Evolutionary conservation across 2,797 vertebrate genomes (phyloP).

Genomic region (Lepidocolaptes lacrymiger): DNA sequence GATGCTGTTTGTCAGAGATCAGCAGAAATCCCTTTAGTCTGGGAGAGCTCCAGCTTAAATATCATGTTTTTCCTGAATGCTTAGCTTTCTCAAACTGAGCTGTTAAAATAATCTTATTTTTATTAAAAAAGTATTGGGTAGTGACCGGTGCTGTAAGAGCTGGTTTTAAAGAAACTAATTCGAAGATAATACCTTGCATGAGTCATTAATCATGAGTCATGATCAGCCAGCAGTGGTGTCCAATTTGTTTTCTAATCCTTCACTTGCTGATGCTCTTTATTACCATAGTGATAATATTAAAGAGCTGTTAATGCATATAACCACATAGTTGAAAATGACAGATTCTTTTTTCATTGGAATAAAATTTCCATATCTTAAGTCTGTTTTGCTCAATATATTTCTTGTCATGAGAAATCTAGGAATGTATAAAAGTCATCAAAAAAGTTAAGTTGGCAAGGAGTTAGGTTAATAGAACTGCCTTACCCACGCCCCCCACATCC

Average conservation of each 20-base stretch:
- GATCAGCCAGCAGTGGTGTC: constrained; percentile 45
- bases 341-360: neutral
- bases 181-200: constrained; percentile 18
- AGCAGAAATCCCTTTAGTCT: constrained; percentile 6
- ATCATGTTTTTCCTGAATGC: neutral
- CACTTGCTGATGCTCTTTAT: constrained; percentile 33
- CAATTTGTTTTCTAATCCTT: constrained; percentile 49
- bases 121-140: neutral
- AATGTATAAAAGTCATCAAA: neutral
- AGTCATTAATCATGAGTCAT: constrained; percentile 60
- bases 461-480: neutral
- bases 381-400: neutral
- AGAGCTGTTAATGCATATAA: constrained; percentile 28
- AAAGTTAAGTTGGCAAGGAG: neutral
- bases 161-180: constrained; percentile 24
- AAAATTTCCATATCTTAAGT: constrained; percentile 55
- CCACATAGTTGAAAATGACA: neutral
- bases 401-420: neutral
- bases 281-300: constrained; percentile 61
- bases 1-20: neutral
- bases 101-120: constrained; percentile 9
- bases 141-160: neutral
- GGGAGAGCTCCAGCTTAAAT: neutral
- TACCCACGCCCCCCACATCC: fast-evolving
- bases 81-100: neutral